phyloP scores from a whole-genome alignment of 2,888 invertebrate species.

The Drosophila antonietae region DNA sequence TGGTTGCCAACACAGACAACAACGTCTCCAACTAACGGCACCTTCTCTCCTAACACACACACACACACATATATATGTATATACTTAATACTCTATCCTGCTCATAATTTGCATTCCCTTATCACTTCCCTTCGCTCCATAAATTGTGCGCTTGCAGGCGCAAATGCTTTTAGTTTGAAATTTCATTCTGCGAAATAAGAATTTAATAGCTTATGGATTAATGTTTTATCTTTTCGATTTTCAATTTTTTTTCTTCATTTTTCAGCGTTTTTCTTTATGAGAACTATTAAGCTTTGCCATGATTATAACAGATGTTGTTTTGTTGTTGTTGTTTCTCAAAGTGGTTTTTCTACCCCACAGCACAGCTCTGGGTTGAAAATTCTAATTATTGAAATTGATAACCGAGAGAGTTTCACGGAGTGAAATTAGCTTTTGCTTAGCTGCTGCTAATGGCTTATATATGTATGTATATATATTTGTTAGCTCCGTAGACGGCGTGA shows the following conservation, averaged over 20 bases:
- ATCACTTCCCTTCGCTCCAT: background rate
- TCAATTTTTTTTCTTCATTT: background rate
- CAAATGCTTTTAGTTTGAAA: conserved; percentile 71
- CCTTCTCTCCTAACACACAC: conserved; percentile 26
- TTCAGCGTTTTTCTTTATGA: conserved; percentile 45
- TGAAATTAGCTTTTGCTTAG: conserved; percentile 62
- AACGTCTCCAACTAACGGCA: conserved; percentile 54
- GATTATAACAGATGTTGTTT: conserved; percentile 31
- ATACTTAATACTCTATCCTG: conserved; percentile 8
- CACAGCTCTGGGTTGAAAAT: conserved; percentile 31
- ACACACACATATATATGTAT: background rate
- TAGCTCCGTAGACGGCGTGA: conserved; percentile 10
- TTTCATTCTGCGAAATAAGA: conserved; percentile 73
- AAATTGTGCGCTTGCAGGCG: conserved; percentile 40
- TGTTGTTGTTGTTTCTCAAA: conserved; percentile 19
- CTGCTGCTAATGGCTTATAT: conserved; percentile 28
- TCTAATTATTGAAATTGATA: conserved; percentile 74
- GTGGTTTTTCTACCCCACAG: conserved; percentile 7
- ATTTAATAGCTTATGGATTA: conserved; percentile 67
- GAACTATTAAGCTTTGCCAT: conserved; percentile 61
- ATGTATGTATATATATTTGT: conserved; percentile 1
- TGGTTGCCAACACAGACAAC: conserved; percentile 68
- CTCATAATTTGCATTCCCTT: conserved; percentile 21
- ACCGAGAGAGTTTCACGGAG: conserved; percentile 46
- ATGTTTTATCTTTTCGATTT: conserved; percentile 16